Percentiles rank a stretch among this genome's conserved stretches.
Evolutionary conservation across 1,140 invertebrate genomes (phyloP).

Genomic region (Trichomalopsis sarcophagae): DNA sequence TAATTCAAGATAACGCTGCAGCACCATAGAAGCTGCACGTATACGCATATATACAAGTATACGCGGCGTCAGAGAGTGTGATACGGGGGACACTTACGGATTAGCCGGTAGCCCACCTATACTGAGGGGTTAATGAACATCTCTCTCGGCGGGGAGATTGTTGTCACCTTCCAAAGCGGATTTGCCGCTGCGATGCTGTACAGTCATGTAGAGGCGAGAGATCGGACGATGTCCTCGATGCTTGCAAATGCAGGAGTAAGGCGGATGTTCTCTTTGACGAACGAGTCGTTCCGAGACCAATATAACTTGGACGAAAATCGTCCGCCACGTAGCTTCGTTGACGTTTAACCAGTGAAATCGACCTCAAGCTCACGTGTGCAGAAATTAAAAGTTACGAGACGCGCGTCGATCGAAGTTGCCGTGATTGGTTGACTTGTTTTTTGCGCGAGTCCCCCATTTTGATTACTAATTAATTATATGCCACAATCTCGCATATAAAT

Average conservation of each 20-base stretch:
- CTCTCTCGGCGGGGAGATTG: constrained; percentile 19
- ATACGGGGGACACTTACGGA: constrained; percentile 15
- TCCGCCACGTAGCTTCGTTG: too few species aligned
- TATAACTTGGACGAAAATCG: too few species aligned
- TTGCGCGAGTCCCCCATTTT: constrained; percentile 5
- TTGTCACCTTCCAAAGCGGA: constrained; percentile 44
- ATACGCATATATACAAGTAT: neutral
- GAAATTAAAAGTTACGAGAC: too few species aligned
- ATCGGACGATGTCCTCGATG: neutral
- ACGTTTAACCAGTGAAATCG: too few species aligned
- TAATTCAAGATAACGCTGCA: constrained; percentile 58
- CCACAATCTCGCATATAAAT: constrained; percentile 21
- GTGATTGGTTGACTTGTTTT: neutral
- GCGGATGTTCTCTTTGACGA: too few species aligned
- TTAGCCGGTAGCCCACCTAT: constrained; percentile 28
- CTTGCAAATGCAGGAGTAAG: too few species aligned
- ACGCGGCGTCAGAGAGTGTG: neutral
- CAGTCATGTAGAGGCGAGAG: neutral
- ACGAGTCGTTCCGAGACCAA: too few species aligned
- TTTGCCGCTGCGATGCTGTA: constrained; percentile 35
- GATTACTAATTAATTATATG: constrained; percentile 51
- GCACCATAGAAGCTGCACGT: neutral
- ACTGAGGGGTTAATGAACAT: constrained; percentile 50
- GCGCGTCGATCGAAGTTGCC: too few species aligned
- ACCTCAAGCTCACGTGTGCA: too few species aligned